Conservation (phyloP, 2,888 invertebrate genomes). For the Marronus borbonicus region DNA sequence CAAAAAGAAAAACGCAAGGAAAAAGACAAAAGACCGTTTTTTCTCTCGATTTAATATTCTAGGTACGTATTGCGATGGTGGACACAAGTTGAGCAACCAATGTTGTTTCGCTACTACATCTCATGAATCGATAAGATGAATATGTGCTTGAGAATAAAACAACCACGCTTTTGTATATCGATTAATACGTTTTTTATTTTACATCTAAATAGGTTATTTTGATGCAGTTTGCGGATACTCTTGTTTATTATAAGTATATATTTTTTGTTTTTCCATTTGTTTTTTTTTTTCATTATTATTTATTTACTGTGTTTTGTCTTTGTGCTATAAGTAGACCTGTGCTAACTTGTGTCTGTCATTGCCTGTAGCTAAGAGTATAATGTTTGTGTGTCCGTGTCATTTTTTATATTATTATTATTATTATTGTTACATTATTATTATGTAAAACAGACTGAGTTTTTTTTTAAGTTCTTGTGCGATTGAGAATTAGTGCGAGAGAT, state of each 20-base stretch:
- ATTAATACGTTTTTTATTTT: constrained; percentile 51
- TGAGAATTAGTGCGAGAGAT: constrained; percentile 54
- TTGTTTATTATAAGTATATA: background rate
- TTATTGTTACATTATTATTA: constrained; percentile 23
- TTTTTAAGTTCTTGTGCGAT: constrained; percentile 65
- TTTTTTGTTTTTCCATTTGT: background rate
- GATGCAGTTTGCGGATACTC: constrained; percentile 50
- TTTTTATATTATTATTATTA: constrained; percentile 40
- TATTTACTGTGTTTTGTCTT: constrained; percentile 61
- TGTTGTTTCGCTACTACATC: constrained; percentile 62
- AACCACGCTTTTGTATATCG: constrained; percentile 58
- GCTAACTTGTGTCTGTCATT: constrained; percentile 72
- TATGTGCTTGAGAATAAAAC: constrained; percentile 33
- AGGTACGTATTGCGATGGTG: constrained; percentile 70
- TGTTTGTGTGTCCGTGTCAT: constrained; percentile 62
- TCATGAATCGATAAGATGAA: constrained; percentile 44
- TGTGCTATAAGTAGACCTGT: constrained; percentile 64
- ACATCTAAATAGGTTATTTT: constrained; percentile 38
- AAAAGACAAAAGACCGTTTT: background rate
- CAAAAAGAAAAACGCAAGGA: constrained; percentile 31
- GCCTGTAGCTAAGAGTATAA: constrained; percentile 69
- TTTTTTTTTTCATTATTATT: constrained; percentile 39
- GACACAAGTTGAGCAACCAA: constrained; percentile 70
- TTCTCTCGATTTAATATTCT: constrained; percentile 55
- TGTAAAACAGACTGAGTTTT: constrained; percentile 30